Evolutionary conservation across 2,888 invertebrate species (phyloP).

Genomic region (Meiosimyza decipiens): DNA sequence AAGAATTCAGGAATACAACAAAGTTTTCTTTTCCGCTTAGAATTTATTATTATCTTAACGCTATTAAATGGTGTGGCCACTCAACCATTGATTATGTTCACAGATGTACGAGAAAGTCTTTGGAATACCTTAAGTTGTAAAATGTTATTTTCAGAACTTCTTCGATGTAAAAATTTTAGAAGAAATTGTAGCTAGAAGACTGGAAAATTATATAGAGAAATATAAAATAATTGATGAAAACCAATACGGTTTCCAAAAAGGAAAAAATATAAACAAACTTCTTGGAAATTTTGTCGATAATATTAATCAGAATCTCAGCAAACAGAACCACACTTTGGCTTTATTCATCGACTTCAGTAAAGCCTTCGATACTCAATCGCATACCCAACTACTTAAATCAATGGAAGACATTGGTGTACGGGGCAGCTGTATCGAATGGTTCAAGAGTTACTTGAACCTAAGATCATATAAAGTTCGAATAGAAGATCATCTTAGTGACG

Average conservation of each 20-base stretch:
- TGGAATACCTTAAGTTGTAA: no score
- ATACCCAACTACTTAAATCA: background rate
- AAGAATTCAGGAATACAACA: no score
- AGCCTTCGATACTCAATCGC: conserved; percentile 30
- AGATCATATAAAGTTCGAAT: conserved; percentile 11
- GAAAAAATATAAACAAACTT: conserved; percentile 25
- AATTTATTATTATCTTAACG: no score
- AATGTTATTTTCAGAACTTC: no score
- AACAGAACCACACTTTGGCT: conserved; percentile 1
- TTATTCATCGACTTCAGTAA: conserved; percentile 34
- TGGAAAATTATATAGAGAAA: conserved; percentile 19
- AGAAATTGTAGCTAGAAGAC: conserved; percentile 24
- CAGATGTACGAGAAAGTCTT: no score
- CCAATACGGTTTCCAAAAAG: conserved; percentile 26
- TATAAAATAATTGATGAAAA: conserved; percentile 15
- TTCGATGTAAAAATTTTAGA: conserved; percentile 35
- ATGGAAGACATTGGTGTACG: conserved; percentile 16
- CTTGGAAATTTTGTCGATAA: conserved; percentile 10
- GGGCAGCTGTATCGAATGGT: conserved; percentile 13
- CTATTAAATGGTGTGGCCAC: no score
- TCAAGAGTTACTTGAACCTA: conserved; percentile 21
- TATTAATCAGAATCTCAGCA: conserved; percentile 8
- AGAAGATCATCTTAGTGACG: background rate
- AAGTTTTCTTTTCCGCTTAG: no score
- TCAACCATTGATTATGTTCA: no score